phyloP scores from a whole-genome alignment of 2,888 invertebrate species.

The Pegoplata infirma region DNA sequence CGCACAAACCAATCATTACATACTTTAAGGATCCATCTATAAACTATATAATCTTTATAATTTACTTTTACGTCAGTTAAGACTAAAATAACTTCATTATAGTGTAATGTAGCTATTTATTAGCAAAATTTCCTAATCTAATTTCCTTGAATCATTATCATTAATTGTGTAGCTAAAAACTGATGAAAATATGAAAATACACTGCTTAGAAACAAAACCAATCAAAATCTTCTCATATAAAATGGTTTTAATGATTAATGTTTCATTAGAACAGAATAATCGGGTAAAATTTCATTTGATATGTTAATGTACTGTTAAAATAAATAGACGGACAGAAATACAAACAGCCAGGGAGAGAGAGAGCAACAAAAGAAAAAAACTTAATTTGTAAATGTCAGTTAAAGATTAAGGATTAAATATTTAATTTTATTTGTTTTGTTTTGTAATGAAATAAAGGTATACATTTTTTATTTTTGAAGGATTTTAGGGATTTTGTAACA shows the following conservation, averaged over 20 bases:
- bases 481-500: background rate
- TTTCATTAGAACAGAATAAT: background rate
- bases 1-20: too few relatives aligned
- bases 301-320: slow-evolving; percentile 2
- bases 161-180: background rate
- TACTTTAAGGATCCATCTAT: too few relatives aligned
- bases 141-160: background rate
- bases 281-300: background rate
- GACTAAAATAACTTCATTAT: background rate
- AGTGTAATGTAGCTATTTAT: background rate
- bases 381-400: slow-evolving; percentile 14
- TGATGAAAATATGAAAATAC: background rate
- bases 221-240: slow-evolving; percentile 1
- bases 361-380: background rate
- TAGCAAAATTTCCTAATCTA: slow-evolving; percentile 1
- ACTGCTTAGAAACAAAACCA: background rate
- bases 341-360: background rate
- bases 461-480: background rate
- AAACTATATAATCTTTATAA: too few relatives aligned
- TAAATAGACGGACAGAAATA: background rate
- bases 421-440: background rate
- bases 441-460: background rate
- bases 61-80: too few relatives aligned
- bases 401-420: background rate
- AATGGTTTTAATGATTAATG: background rate